Conservation (phyloP, 2,797 vertebrate species). For the Australoheros facetus region DNA sequence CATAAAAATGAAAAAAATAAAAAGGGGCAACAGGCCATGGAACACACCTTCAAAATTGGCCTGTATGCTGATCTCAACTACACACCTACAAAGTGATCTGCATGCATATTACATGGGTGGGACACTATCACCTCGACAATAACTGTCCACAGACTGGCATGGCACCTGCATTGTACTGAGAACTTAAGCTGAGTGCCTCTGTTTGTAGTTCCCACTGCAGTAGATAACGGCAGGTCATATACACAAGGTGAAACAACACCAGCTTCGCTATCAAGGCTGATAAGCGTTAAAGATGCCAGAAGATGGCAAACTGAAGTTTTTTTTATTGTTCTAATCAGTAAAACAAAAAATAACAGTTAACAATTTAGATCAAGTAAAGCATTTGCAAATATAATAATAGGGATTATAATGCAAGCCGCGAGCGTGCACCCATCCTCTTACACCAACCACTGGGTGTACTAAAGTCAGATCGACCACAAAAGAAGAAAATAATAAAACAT, state of each 20-base stretch:
- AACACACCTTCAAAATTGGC: not conserved
- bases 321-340: not conserved
- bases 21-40: not conserved
- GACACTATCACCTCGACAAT: not conserved
- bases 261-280: not conserved
- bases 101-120: not conserved
- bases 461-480: constrained; percentile 10
- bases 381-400: not conserved
- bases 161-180: not conserved
- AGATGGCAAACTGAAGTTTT: rapidly evolving
- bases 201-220: not conserved
- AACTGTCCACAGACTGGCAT: not conserved
- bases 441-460: not conserved
- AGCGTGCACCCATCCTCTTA: not conserved
- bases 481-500: constrained; percentile 29
- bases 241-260: not conserved
- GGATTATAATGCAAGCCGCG: not conserved
- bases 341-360: not conserved
- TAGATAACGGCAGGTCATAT: not conserved
- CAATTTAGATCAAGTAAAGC: not conserved
- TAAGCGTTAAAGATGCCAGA: not conserved
- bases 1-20: not conserved
- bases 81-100: not conserved
- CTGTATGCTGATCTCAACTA: not conserved
- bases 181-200: not conserved